phyloP scores from a whole-genome alignment of 2,797 vertebrate species.

The Ataeniobius toweri region DNA sequence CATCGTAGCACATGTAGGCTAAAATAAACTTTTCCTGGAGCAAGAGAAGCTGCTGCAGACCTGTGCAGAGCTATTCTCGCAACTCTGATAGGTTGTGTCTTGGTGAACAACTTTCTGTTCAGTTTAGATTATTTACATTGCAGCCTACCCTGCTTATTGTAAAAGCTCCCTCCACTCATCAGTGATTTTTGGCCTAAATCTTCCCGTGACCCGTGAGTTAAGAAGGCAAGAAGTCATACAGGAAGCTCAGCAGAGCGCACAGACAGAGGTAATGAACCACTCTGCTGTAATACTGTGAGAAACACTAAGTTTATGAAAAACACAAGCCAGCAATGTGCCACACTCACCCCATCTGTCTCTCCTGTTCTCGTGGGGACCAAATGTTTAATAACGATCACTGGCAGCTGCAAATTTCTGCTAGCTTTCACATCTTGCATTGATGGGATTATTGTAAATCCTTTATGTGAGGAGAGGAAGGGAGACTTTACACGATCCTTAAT shows the following conservation, averaged over 20 bases:
- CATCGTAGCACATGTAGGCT: background rate
- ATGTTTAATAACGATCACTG: slow-evolving; percentile 19
- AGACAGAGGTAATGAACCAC: slow-evolving; percentile 34
- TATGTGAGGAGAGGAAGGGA: slow-evolving; percentile 9
- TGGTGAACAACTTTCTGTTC: background rate
- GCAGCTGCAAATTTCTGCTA: slow-evolving; percentile 37
- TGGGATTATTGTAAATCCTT: slow-evolving; percentile 23
- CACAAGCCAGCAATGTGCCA: slow-evolving; percentile 12
- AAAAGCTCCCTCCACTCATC: background rate
- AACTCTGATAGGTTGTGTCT: too few species aligned
- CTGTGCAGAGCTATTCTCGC: background rate
- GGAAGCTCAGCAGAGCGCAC: slow-evolving; percentile 43
- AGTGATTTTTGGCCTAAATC: slow-evolving; percentile 30
- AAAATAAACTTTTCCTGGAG: background rate
- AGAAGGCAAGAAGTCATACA: slow-evolving; percentile 23
- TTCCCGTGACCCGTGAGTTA: slow-evolving; percentile 47
- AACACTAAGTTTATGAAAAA: slow-evolving; percentile 8
- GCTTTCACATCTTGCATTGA: slow-evolving; percentile 10
- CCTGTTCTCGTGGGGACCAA: background rate
- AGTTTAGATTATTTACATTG: background rate
- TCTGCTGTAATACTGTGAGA: background rate
- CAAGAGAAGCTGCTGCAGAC: background rate
- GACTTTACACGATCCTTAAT: background rate
- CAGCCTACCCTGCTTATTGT: background rate
- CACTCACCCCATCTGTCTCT: slow-evolving; percentile 24